These are phyloP conservation scores for Muraenolepis orangiensis DNA, from an alignment of 2,797 vertebrate genomes.

Conservation along the genomic window DNA sequence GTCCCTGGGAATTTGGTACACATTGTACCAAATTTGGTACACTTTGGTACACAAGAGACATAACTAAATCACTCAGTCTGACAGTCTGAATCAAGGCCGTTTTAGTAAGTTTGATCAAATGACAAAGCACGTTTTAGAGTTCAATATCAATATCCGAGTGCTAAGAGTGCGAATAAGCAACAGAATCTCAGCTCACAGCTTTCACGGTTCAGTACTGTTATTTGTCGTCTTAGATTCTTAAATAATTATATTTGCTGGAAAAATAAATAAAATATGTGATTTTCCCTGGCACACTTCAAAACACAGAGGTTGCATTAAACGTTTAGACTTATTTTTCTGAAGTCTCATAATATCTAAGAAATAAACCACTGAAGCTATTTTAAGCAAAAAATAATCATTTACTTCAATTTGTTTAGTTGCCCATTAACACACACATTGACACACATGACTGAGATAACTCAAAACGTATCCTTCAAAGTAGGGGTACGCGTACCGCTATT, in stretches of 20 bases:
- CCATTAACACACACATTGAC: not conserved
- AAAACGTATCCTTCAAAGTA: not conserved
- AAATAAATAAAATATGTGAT: not conserved
- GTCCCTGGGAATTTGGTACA: not conserved
- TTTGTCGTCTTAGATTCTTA: not conserved
- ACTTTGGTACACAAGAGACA: not conserved
- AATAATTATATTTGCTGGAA: not conserved
- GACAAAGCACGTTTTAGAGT: not conserved
- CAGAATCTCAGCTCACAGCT: not conserved
- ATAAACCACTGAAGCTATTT: not conserved
- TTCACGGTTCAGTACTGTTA: not conserved
- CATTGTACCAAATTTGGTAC: too few species aligned
- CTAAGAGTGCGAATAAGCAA: not conserved
- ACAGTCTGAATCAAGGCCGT: not conserved
- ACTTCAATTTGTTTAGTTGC: not conserved
- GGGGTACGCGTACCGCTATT: too few species aligned
- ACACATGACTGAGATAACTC: not conserved
- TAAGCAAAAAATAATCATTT: not conserved
- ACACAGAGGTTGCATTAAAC: not conserved
- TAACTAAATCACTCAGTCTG: too few species aligned
- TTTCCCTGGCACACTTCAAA: not conserved
- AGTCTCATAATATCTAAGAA: not conserved
- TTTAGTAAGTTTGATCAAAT: not conserved
- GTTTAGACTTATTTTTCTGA: not conserved
- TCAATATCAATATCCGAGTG: not conserved